Evolutionary conservation across 2,797 vertebrate genomes (phyloP).

Genomic region (Phylloscopus collybita): DNA sequence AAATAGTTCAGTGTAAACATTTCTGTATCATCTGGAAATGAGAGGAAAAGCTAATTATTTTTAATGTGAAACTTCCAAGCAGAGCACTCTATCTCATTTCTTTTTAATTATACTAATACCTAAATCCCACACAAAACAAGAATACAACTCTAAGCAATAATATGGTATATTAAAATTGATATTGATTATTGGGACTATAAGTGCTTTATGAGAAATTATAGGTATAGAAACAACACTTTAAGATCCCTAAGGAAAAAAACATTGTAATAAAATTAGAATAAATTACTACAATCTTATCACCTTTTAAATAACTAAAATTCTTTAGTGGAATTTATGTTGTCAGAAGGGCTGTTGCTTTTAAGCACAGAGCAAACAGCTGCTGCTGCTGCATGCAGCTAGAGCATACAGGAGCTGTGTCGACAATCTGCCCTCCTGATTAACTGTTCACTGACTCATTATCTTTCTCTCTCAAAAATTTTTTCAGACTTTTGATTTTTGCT

Average conservation of each 20-base stretch:
- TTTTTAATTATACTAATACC: slow-evolving; percentile 39
- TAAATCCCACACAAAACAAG: slow-evolving; percentile 50
- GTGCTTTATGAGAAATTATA: slow-evolving; percentile 59
- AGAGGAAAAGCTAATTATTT: slow-evolving; percentile 19
- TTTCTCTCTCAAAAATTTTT: not conserved
- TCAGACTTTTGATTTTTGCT: not conserved
- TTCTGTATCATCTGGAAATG: not conserved
- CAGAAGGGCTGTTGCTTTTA: slow-evolving; percentile 36
- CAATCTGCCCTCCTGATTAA: not conserved
- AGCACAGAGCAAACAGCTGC: slow-evolving; percentile 1
- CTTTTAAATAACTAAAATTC: slow-evolving; percentile 35
- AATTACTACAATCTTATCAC: slow-evolving; percentile 65
- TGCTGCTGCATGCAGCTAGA: not conserved
- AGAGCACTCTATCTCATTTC: slow-evolving; percentile 1
- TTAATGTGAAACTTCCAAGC: not conserved
- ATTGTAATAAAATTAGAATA: slow-evolving; percentile 50
- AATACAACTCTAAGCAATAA: slow-evolving; percentile 68
- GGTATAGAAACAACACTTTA: slow-evolving; percentile 8
- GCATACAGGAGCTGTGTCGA: not conserved
- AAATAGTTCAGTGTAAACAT: not conserved
- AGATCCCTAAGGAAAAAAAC: not conserved
- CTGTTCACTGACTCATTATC: not conserved
- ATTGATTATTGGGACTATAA: slow-evolving; percentile 68
- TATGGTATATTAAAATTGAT: slow-evolving; percentile 54
- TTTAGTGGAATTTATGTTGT: slow-evolving; percentile 41